phyloP scores from a whole-genome alignment of 2,888 invertebrate genomes.

The Thymelicus lineola region DNA sequence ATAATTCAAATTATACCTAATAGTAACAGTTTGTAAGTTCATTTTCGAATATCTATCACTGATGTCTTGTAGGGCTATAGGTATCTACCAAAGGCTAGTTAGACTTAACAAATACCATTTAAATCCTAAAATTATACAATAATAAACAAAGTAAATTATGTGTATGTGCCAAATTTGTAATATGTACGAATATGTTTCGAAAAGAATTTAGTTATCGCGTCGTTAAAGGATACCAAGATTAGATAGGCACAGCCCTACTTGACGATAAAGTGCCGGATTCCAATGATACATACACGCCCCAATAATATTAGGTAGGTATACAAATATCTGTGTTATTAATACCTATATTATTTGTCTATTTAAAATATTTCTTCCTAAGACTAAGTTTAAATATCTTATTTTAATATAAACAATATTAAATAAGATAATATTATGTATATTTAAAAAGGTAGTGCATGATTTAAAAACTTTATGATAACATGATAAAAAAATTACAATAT shows the following conservation, averaged over 20 bases:
- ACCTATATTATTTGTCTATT: background rate
- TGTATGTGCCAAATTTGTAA: slow-evolving; percentile 44
- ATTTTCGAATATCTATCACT: too few relatives aligned
- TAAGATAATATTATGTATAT: too few relatives aligned
- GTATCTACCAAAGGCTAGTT: too few relatives aligned
- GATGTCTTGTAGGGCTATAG: too few relatives aligned
- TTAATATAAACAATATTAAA: too few relatives aligned
- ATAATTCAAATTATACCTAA: too few relatives aligned
- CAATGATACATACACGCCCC: slow-evolving; percentile 60
- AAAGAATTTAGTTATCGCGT: slow-evolving; percentile 63
- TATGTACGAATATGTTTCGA: slow-evolving; percentile 51
- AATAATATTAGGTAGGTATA: slow-evolving; percentile 40
- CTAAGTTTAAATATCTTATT: too few relatives aligned
- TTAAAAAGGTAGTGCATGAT: too few relatives aligned
- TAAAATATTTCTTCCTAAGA: background rate
- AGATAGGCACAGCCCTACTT: slow-evolving; percentile 76
- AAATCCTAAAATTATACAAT: background rate
- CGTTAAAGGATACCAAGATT: slow-evolving; percentile 68
- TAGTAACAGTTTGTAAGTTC: too few relatives aligned
- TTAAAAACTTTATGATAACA: too few relatives aligned
- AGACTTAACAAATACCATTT: too few relatives aligned
- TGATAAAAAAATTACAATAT: too few relatives aligned
- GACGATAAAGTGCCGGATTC: slow-evolving; percentile 72
- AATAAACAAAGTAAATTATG: background rate
- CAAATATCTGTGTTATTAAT: background rate